Percentiles rank a stretch among this genome's conserved stretches.
These are phyloP conservation scores for Cotesia vestalis DNA, from an alignment of 1,140 invertebrate genomes.

Conservation along the genomic window DNA sequence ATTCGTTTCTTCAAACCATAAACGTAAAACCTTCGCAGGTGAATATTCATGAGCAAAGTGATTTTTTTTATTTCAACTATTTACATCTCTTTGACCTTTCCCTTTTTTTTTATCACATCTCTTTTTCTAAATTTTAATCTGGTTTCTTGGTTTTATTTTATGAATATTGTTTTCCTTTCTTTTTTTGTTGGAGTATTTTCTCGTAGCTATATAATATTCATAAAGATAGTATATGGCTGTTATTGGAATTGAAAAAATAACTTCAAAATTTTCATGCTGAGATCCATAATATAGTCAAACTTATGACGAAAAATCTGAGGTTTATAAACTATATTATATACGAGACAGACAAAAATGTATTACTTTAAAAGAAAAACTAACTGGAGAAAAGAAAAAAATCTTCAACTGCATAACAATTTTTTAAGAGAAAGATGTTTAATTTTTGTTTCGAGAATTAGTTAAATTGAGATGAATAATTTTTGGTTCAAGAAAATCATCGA, in stretches of 20 bases:
- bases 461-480: too few relatives aligned
- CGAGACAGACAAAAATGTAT: too few relatives aligned
- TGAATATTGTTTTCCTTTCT: not conserved
- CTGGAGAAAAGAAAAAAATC: too few relatives aligned
- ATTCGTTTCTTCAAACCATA: conserved; percentile 8
- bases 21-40: not conserved
- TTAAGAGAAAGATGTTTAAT: too few relatives aligned
- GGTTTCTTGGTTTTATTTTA: conserved; percentile 4
- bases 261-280: conserved; percentile 12
- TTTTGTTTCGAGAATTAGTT: too few relatives aligned
- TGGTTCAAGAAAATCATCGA: too few relatives aligned
- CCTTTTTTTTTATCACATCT: conserved; percentile 8
- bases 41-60: conserved; percentile 21
- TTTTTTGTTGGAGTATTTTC: not conserved
- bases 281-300: not conserved
- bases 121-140: conserved; percentile 16
- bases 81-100: conserved; percentile 16
- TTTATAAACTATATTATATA: too few relatives aligned
- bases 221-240: too few relatives aligned
- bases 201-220: not conserved
- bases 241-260: not conserved
- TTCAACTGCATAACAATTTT: too few relatives aligned
- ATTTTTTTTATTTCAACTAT: conserved; percentile 11
- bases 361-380: too few relatives aligned
- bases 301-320: not conserved